phyloP scores from a whole-genome alignment of 2,797 vertebrate species.

The Gastrophryne carolinensis region DNA sequence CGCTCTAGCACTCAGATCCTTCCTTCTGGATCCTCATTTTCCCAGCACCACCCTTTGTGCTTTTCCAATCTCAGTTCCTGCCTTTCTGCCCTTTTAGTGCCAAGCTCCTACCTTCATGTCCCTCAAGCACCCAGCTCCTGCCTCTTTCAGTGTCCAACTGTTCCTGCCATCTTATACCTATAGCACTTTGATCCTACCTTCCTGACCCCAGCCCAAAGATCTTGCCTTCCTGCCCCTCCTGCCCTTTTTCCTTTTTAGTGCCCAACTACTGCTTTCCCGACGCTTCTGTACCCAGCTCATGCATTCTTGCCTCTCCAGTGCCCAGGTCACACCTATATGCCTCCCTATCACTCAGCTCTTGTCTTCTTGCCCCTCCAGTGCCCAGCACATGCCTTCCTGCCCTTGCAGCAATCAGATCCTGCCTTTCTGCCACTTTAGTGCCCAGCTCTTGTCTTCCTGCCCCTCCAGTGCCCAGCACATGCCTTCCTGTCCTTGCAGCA shows the following conservation, averaged over 20 bases:
- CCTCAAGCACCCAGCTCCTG: not conserved
- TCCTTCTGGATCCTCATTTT: too few species aligned
- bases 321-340: not conserved
- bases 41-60: too few species aligned
- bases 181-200: not conserved
- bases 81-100: not conserved
- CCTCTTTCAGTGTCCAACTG: not conserved
- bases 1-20: too few species aligned
- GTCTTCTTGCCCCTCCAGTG: not conserved
- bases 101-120: not conserved
- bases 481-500: too few species aligned
- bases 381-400: not conserved
- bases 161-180: not conserved
- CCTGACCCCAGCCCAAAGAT: not conserved
- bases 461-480: too few species aligned
- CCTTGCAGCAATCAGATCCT: too few species aligned
- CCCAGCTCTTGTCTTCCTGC: too few species aligned
- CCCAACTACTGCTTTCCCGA: not conserved
- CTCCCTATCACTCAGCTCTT: not conserved
- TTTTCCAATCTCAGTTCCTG: too few species aligned
- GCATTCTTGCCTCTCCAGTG: not conserved
- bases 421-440: too few species aligned
- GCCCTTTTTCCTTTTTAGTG: not conserved
- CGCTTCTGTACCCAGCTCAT: not conserved
- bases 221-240: not conserved